These are phyloP conservation scores for Osmerus eperlanus DNA, from an alignment of 2,113 vertebrate genomes.

Conservation along the genomic window DNA sequence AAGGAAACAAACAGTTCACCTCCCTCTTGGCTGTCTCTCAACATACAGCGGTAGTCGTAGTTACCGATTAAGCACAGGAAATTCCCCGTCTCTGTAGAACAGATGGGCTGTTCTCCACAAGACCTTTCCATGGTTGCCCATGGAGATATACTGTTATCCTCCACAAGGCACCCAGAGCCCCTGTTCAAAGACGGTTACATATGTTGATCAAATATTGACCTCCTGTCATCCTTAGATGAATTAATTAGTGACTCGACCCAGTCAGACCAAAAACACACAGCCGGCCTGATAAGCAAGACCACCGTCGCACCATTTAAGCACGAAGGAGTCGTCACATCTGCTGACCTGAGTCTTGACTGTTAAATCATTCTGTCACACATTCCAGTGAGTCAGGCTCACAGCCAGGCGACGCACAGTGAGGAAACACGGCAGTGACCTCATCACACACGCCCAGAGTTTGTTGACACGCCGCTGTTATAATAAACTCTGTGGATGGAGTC, in stretches of 20 bases:
- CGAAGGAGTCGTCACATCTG: background rate
- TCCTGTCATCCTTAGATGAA: background rate
- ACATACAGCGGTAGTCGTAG: background rate
- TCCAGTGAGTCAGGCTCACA: slow-evolving; percentile 32
- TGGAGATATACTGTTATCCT: background rate
- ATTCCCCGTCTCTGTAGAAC: background rate
- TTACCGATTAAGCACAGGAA: slow-evolving; percentile 11
- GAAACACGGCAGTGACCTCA: slow-evolving; percentile 9
- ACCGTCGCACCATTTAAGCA: background rate
- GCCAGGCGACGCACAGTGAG: background rate
- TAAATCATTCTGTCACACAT: background rate
- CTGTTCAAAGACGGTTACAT: background rate
- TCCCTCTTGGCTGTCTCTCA: background rate
- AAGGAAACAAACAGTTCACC: background rate
- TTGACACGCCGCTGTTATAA: slow-evolving; percentile 3
- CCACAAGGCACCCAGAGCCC: background rate
- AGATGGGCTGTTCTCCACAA: background rate
- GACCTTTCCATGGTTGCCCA: background rate
- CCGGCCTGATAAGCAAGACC: background rate
- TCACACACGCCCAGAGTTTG: background rate
- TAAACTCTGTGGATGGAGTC: background rate
- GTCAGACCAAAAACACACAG: background rate
- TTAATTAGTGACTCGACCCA: background rate
- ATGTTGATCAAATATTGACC: slow-evolving; percentile 8
- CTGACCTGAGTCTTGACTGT: background rate